phyloP scores from a whole-genome alignment of 2,113 vertebrate genomes.

The Halichoeres trimaculatus region DNA sequence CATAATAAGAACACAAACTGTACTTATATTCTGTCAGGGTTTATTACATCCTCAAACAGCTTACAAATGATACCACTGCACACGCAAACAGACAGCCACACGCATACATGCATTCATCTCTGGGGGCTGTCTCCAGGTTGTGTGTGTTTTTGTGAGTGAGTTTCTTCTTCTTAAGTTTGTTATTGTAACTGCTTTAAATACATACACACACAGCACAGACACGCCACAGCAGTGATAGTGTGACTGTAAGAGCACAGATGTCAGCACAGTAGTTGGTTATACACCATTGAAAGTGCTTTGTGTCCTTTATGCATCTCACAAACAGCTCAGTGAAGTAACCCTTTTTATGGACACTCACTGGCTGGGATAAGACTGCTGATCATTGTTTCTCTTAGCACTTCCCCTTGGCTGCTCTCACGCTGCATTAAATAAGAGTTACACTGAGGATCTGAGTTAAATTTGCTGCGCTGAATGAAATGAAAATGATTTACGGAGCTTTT shows the following conservation, averaged over 20 bases:
- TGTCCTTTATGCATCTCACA: constrained; percentile 13
- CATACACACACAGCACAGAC: neutral
- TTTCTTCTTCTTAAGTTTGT: neutral
- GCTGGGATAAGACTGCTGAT: constrained; percentile 37
- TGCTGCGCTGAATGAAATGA: constrained; percentile 6
- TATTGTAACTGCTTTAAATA: neutral
- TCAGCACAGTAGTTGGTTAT: constrained; percentile 46
- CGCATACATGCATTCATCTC: neutral
- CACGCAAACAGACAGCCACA: constrained; percentile 1
- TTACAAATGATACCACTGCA: constrained; percentile 25
- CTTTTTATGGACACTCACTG: constrained; percentile 4
- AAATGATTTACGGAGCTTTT: constrained; percentile 18
- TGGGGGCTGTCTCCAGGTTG: constrained; percentile 1
- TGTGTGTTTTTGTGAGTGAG: neutral
- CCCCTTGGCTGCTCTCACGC: constrained; percentile 19
- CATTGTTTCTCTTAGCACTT: constrained; percentile 41
- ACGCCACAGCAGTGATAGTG: neutral
- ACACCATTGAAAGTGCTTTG: constrained; percentile 33
- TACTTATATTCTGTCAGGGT: constrained; percentile 32
- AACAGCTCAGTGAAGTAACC: constrained; percentile 34
- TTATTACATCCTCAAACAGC: constrained; percentile 26
- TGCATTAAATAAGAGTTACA: constrained; percentile 30
- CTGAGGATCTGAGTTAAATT: neutral
- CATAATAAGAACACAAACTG: constrained; percentile 41
- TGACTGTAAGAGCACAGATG: constrained; percentile 31